Percentiles rank a stretch among this genome's conserved stretches.
phyloP scores from a whole-genome alignment of 2,113 vertebrate species.

The Upupa epops region DNA sequence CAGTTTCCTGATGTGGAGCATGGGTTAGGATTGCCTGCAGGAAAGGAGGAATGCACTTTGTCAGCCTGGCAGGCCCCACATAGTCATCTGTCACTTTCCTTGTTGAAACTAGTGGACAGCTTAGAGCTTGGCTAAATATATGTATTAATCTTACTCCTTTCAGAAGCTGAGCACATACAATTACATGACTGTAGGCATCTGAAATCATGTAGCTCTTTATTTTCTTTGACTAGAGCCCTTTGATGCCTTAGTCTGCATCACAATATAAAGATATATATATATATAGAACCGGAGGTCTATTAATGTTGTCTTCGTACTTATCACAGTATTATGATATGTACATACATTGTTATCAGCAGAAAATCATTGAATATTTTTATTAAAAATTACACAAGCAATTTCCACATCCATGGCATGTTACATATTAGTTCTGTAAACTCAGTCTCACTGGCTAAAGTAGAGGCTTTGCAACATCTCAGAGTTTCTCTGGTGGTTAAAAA shows the following conservation, averaged over 20 bases:
- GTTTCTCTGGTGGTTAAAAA: background rate
- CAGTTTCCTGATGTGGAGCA: background rate
- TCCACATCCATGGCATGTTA: background rate
- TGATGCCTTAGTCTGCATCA: background rate
- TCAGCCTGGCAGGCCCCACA: background rate
- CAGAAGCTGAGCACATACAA: background rate
- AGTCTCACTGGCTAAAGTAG: background rate
- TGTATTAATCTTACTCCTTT: background rate
- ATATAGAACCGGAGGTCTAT: background rate
- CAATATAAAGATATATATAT: background rate
- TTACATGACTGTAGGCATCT: background rate
- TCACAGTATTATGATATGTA: background rate
- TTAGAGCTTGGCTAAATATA: background rate
- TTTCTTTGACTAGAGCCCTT: background rate
- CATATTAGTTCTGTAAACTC: background rate
- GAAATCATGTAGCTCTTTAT: background rate
- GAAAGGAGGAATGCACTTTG: background rate
- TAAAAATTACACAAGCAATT: background rate
- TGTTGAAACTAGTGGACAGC: background rate
- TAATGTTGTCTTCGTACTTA: background rate
- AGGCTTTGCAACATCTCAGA: background rate
- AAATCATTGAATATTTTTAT: background rate
- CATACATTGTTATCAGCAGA: background rate
- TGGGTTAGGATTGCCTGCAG: background rate
- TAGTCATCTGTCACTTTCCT: background rate